Conservation (phyloP, 2,797 vertebrate genomes). For the Malurus splendens region DNA sequence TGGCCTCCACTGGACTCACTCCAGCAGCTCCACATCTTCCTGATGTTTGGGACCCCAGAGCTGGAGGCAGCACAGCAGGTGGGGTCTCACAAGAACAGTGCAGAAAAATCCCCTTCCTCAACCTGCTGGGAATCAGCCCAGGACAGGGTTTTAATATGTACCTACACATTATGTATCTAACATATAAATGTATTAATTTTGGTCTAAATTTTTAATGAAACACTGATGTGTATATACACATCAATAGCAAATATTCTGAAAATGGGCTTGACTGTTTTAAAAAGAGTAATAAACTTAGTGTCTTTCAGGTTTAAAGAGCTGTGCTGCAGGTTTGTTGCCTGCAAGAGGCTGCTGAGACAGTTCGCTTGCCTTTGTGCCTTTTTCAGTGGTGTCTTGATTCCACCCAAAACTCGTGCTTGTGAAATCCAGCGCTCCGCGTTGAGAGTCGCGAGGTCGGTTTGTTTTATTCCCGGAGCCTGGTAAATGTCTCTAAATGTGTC, state of each 20-base stretch:
- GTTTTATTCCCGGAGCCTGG: not conserved
- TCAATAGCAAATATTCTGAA: not conserved
- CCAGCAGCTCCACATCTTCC: not conserved
- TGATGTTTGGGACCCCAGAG: not conserved
- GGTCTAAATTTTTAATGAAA: not conserved
- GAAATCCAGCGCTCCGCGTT: not conserved
- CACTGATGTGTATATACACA: not conserved
- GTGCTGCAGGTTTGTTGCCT: not conserved
- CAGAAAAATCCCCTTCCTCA: not conserved
- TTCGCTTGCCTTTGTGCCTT: not conserved
- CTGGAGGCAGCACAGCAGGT: not conserved
- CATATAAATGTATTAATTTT: not conserved
- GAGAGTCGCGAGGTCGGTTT: not conserved
- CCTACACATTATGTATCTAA: not conserved
- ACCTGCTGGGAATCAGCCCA: not conserved
- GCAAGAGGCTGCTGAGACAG: not conserved
- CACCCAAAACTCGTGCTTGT: accelerated
- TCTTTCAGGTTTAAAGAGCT: not conserved
- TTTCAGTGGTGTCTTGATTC: not conserved
- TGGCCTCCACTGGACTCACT: not conserved
- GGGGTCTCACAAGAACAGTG: not conserved
- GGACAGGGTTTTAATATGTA: not conserved
- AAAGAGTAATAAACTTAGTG: not conserved
- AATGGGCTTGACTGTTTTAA: not conserved
- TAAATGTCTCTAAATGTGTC: not conserved